Conservation (phyloP, 2,888 invertebrate species). For the Proisotoma minuta region DNA sequence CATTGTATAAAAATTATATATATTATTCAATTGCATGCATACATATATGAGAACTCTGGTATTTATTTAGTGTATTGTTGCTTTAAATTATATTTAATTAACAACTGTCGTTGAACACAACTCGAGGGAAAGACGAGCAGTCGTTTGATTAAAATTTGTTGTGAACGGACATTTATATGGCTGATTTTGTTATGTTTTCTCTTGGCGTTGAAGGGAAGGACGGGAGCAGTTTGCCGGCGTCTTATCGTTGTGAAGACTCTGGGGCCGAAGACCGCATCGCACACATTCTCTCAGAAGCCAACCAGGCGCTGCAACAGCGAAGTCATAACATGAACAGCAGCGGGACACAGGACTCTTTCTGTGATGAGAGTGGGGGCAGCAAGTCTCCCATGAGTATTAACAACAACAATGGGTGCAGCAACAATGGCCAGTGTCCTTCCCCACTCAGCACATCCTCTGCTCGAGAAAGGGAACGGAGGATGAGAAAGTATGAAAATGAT, state of each 20-base stretch:
- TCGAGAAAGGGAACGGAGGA: conserved; percentile 65
- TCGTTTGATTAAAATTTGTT: not conserved
- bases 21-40: too few species aligned
- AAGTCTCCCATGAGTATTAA: conserved; percentile 42
- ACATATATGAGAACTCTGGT: not conserved
- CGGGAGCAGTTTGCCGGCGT: conserved; percentile 63
- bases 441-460: conserved; percentile 71
- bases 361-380: conserved; percentile 46
- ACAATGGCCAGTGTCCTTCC: conserved; percentile 62
- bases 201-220: conserved; percentile 67
- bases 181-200: conserved; percentile 39
- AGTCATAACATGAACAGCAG: conserved; percentile 37
- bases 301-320: conserved; percentile 64
- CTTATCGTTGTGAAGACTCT: conserved; percentile 63
- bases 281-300: conserved; percentile 88
- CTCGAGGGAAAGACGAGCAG: not conserved
- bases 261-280: conserved; percentile 87
- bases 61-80: not conserved
- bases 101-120: not conserved
- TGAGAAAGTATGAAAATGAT: conserved; percentile 84
- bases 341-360: conserved; percentile 44
- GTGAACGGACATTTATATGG: conserved; percentile 36
- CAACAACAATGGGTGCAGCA: conserved; percentile 41
- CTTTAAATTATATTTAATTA: too few species aligned
- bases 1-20: not conserved